Evolutionary conservation across 2,888 invertebrate genomes (phyloP).

Genomic region (Diarsia mendica): DNA sequence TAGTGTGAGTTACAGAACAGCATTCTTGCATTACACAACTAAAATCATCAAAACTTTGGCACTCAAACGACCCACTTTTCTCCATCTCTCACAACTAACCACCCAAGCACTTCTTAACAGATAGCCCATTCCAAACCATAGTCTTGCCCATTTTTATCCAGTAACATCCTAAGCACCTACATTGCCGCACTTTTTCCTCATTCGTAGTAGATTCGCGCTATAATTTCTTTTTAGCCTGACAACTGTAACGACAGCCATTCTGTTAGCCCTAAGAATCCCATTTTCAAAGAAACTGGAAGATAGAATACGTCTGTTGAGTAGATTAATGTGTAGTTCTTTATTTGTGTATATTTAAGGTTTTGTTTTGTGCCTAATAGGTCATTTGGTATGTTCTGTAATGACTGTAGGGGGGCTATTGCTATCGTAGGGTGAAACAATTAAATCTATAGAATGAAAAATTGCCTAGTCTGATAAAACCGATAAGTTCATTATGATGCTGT

Average conservation of each 20-base stretch:
- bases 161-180: constrained; percentile 24
- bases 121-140: constrained; percentile 34
- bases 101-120: not conserved
- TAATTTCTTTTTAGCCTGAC: constrained; percentile 65
- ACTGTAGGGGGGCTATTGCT: not conserved
- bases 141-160: constrained; percentile 43
- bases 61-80: not conserved
- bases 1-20: too few species aligned
- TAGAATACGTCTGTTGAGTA: constrained; percentile 34
- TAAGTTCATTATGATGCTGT: not conserved
- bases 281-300: constrained; percentile 46
- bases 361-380: not conserved
- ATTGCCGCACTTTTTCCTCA: constrained; percentile 54
- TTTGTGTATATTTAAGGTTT: constrained; percentile 22
- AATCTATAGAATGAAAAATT: not conserved
- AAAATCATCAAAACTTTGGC: not conserved
- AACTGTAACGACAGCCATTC: constrained; percentile 58
- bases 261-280: constrained; percentile 34
- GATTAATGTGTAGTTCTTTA: constrained; percentile 47
- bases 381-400: not conserved
- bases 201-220: constrained; percentile 55
- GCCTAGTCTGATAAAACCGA: not conserved
- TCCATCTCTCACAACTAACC: not conserved
- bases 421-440: not conserved
- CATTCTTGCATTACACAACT: not conserved